Percentiles rank a stretch among this genome's conserved stretches.
phyloP scores from a whole-genome alignment of 2,113 vertebrate species.

The Lepisosteus osseus region DNA sequence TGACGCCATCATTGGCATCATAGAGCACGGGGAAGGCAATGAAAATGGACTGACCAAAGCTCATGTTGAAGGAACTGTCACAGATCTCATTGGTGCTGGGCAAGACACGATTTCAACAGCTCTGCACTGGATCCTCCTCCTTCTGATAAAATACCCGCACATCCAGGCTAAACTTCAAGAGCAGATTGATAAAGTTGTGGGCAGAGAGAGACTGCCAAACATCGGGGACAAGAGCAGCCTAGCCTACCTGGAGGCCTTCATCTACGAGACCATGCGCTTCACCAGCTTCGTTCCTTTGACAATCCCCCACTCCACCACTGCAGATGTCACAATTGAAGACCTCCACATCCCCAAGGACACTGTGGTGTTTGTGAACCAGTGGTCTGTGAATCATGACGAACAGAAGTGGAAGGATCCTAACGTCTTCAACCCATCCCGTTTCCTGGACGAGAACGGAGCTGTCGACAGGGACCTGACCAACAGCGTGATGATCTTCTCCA shows the following conservation, averaged over 20 bases:
- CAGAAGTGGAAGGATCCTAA: slow-evolving; percentile 74
- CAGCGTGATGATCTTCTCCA: slow-evolving; percentile 78
- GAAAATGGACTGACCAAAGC: slow-evolving; percentile 45
- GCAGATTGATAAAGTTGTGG: slow-evolving; percentile 74
- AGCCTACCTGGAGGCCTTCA: slow-evolving; percentile 75
- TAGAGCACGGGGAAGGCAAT: slow-evolving; percentile 40
- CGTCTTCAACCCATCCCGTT: slow-evolving; percentile 70
- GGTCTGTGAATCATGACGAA: slow-evolving; percentile 80
- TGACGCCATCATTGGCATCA: slow-evolving; percentile 58
- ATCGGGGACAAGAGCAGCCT: slow-evolving; percentile 61
- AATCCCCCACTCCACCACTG: slow-evolving; percentile 81
- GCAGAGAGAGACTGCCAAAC: slow-evolving; percentile 62
- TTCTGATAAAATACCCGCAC: slow-evolving; percentile 69
- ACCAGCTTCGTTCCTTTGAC: slow-evolving; percentile 83
- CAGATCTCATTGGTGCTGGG: slow-evolving; percentile 73
- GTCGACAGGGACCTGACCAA: slow-evolving; percentile 61
- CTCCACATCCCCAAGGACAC: slow-evolving; percentile 79
- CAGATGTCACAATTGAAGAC: slow-evolving; percentile 72
- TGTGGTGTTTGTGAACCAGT: slow-evolving; percentile 83
- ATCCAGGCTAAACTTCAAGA: slow-evolving; percentile 67
- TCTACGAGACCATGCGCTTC: slow-evolving; percentile 78
- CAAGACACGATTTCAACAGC: slow-evolving; percentile 69
- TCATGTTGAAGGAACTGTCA: slow-evolving; percentile 57
- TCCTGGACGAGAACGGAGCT: slow-evolving; percentile 57
- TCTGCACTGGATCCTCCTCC: slow-evolving; percentile 72